Evolutionary conservation across 2,888 invertebrate genomes (phyloP).

Genomic region (Liodrosophila aerea): DNA sequence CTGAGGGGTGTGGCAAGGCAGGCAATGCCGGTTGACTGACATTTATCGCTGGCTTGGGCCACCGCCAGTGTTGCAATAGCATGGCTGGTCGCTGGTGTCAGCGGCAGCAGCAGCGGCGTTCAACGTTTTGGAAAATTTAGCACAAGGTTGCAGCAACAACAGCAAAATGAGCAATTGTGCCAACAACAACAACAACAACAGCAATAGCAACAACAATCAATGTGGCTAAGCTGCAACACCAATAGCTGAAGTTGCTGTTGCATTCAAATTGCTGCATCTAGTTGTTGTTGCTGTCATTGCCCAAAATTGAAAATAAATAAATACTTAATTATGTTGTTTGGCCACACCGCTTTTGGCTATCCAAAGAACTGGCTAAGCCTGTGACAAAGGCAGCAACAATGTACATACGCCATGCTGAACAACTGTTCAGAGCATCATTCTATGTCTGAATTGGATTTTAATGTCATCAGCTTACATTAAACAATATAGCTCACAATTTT

Average conservation of each 20-base stretch:
- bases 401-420: constrained; percentile 68
- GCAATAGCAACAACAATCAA: constrained; percentile 43
- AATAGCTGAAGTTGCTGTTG: constrained; percentile 49
- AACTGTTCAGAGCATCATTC: constrained; percentile 38
- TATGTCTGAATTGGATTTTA: constrained; percentile 9
- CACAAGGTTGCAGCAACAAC: constrained; percentile 71
- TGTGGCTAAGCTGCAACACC: constrained; percentile 56
- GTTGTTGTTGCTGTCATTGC: constrained; percentile 55
- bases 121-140: constrained; percentile 78
- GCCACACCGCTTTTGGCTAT: constrained; percentile 63
- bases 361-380: constrained; percentile 60
- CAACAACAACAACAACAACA: constrained; percentile 54
- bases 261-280: constrained; percentile 57
- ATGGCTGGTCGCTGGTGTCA: constrained; percentile 36
- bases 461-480: constrained; percentile 35
- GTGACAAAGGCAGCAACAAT: constrained; percentile 31
- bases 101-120: constrained; percentile 57
- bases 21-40: constrained; percentile 65
- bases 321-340: constrained; percentile 77
- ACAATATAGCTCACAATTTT: constrained; percentile 17
- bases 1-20: constrained; percentile 49
- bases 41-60: constrained; percentile 69
- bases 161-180: constrained; percentile 78
- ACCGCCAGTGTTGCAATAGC: constrained; percentile 30
- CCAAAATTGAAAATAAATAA: constrained; percentile 78